Evolutionary conservation across 2,888 invertebrate genomes (phyloP), one percentile per base, ranked within the genome.

Genomic region (Hydraecia micacea): DNA sequence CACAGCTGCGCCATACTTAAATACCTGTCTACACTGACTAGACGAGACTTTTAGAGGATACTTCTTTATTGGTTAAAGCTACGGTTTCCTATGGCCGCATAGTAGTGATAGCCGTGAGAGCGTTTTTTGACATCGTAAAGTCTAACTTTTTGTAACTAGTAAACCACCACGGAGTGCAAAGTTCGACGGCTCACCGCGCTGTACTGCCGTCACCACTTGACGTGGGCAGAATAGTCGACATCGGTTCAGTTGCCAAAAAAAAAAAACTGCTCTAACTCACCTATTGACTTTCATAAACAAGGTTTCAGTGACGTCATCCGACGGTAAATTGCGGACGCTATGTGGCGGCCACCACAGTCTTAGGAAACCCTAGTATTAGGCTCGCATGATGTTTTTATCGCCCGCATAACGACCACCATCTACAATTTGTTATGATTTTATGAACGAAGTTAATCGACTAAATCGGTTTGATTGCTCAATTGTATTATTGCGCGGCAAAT

Each of bases 401-500:
- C 46, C 52, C 42, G 62, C 28, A 52, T 72, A 75, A 60, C 77
- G 49, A 66, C 32, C 28, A 73, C 39, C 60, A 76, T 80, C 67
- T 42, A 71, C 46, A 85, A 84, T 74, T 75, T 73, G 65, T 70
- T 84, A 63, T 83, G 72, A 83, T 73, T 62, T 70, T 84, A 63
- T 83, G 72, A 83, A 68, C n/a, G 18, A 73, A 73, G 77, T 83
- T 63, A 80, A 69, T 81, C 66, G 42, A 63, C 72, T 74, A 80
- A 74, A 81, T 84, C 80, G 73, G 78, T 81, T 75, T 81, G 84
- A 81, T 87, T 81, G 84, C 76, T 84, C 75, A 81, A 77, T 87
- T 87, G 85, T 87, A 77, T 81, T 81, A 80, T 73, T 75, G 81
- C 69, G 63, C 63, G 80, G 68, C 62, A 72, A 77, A 79, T 84